These are phyloP conservation scores for Tachuris rubrigastra DNA, from an alignment of 2,113 vertebrate genomes.

Conservation along the genomic window DNA sequence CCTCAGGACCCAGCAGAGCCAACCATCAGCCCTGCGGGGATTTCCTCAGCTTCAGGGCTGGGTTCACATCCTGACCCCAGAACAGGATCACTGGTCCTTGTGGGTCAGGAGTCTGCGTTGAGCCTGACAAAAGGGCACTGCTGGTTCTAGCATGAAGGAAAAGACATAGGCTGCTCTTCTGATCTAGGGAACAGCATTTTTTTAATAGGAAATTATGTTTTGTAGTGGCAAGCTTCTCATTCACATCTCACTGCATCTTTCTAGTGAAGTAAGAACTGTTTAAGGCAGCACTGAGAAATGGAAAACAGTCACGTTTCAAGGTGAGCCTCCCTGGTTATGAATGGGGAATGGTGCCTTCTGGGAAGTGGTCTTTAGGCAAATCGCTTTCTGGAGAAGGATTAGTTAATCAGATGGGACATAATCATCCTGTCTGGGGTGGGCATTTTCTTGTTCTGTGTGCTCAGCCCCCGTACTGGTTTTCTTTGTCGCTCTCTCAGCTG, in stretches of 20 bases:
- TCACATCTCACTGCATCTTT: not conserved
- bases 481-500: not conserved
- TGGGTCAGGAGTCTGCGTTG: not conserved
- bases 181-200: not conserved
- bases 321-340: not conserved
- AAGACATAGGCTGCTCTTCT: not conserved
- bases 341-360: not conserved
- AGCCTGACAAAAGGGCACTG: not conserved
- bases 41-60: not conserved
- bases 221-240: not conserved
- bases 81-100: not conserved
- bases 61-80: not conserved
- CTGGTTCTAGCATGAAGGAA: not conserved
- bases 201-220: not conserved
- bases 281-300: not conserved
- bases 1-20: not conserved
- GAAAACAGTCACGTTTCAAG: not conserved
- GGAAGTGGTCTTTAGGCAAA: conserved; percentile 41
- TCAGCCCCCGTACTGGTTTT: not conserved
- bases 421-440: not conserved
- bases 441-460: not conserved
- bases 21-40: accelerated
- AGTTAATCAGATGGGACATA: conserved; percentile 61
- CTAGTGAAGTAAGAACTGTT: not conserved
- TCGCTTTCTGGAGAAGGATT: conserved; percentile 47